A percentile compares a stretch with the other conserved stretches of the same genome.
Conservation (phyloP, 2,797 vertebrate species). For the Phoxinus dragarum region DNA sequence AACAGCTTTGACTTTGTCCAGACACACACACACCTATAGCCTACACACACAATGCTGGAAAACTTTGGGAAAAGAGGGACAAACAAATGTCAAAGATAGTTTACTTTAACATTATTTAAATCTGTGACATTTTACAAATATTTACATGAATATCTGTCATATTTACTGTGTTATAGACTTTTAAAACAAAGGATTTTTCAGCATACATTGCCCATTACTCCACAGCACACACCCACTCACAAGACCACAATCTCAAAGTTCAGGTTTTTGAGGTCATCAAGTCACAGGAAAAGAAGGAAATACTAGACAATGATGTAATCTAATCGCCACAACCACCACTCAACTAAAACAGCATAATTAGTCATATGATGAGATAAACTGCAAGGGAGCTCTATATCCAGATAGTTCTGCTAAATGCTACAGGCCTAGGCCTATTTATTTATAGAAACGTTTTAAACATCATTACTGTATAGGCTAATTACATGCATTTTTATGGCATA, state of each 20-base stretch:
- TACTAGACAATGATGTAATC: conserved; percentile 24
- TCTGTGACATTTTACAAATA: conserved; percentile 18
- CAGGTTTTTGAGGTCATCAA: conserved; percentile 19
- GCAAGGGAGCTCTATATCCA: not conserved
- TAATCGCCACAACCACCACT: conserved; percentile 4
- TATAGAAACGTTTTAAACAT: not conserved
- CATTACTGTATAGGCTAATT: not conserved
- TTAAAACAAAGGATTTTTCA: not conserved
- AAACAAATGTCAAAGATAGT: conserved; percentile 13
- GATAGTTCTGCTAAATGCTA: not conserved
- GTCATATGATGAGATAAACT: not conserved
- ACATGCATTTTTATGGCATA: not conserved
- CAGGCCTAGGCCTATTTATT: not conserved
- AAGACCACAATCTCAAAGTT: conserved; percentile 17
- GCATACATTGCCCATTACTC: conserved; percentile 2
- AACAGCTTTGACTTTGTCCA: conserved; percentile 21
- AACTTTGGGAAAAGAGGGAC: not conserved
- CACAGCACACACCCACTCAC: not conserved
- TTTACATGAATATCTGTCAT: conserved; percentile 25
- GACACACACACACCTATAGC: conserved; percentile 6
- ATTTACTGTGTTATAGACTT: conserved; percentile 7
- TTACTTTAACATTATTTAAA: conserved; percentile 14
- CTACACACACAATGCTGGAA: conserved; percentile 28
- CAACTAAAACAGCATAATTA: not conserved
- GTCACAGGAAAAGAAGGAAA: conserved; percentile 8